A percentile compares a stretch with the other conserved stretches of the same genome.
These are phyloP conservation scores for Arrhamphus sclerolepis DNA, from an alignment of 2,797 vertebrate genomes.

Conservation along the genomic window DNA sequence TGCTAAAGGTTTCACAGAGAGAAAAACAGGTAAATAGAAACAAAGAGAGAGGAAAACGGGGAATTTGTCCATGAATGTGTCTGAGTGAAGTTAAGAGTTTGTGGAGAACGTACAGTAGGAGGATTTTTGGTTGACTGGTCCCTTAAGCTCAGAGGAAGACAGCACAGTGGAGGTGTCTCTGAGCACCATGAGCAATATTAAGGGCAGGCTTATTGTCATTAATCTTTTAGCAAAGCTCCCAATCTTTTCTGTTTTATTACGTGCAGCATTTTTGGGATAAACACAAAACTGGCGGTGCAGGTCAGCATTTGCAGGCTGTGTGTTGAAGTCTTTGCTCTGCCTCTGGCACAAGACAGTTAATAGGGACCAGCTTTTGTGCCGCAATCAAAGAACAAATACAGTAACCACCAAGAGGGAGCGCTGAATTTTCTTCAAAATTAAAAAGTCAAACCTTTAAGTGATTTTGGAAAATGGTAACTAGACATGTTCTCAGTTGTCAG, in stretches of 20 bases:
- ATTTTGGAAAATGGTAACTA: not conserved
- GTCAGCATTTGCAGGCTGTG: not conserved
- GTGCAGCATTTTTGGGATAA: not conserved
- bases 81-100: conserved; percentile 4
- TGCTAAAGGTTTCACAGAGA: conserved; percentile 18
- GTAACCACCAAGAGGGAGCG: not conserved
- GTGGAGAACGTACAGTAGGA: conserved; percentile 12
- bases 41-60: not conserved
- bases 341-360: not conserved
- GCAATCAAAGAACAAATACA: conserved; percentile 1
- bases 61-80: not conserved
- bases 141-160: conserved; percentile 8
- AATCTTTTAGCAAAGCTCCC: not conserved
- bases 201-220: not conserved
- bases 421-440: not conserved
- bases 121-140: conserved; percentile 20
- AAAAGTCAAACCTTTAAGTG: not conserved
- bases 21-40: conserved; percentile 3
- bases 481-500: not conserved
- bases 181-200: not conserved
- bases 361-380: not conserved
- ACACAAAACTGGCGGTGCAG: conserved; percentile 1
- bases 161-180: conserved; percentile 11
- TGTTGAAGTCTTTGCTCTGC: conserved; percentile 1
- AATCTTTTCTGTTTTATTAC: not conserved